Evolutionary conservation across 2,888 invertebrate genomes (phyloP).

Genomic region (Pachydiplax longipennis): DNA sequence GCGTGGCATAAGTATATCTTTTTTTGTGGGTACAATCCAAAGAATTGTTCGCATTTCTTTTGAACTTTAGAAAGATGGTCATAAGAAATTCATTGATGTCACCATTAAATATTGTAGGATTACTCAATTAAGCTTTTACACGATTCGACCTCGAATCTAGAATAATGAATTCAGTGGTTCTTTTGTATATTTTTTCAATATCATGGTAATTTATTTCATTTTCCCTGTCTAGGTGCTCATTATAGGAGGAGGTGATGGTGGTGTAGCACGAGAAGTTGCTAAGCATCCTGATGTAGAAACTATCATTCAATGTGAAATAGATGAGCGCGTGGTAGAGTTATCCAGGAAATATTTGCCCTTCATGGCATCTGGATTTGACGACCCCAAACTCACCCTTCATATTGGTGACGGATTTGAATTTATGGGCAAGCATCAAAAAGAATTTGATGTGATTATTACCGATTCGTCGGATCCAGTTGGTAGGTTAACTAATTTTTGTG

Average conservation of each 20-base stretch:
- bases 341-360: conserved; percentile 89
- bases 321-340: conserved; percentile 86
- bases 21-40: too few relatives aligned
- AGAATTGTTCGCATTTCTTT: too few relatives aligned
- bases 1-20: too few relatives aligned
- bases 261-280: conserved; percentile 92
- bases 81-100: too few relatives aligned
- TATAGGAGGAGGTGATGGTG: conserved; percentile 98
- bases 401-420: conserved; percentile 96
- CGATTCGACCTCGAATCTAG: too few relatives aligned
- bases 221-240: conserved; percentile 73
- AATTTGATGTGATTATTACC: conserved; percentile 97
- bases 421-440: conserved; percentile 81
- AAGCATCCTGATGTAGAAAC: conserved; percentile 90
- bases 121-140: too few relatives aligned
- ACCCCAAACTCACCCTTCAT: conserved; percentile 81
- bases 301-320: conserved; percentile 94
- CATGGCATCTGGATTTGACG: conserved; percentile 87
- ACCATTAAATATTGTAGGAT: too few relatives aligned
- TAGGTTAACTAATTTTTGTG: conserved; percentile 53
- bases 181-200: too few relatives aligned
- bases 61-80: too few relatives aligned
- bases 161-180: too few relatives aligned
- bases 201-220: too few relatives aligned
- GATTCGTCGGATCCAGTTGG: conserved; percentile 98